Evolutionary conservation across 2,888 invertebrate species (phyloP).

Genomic region (Slavum lentiscoides): DNA sequence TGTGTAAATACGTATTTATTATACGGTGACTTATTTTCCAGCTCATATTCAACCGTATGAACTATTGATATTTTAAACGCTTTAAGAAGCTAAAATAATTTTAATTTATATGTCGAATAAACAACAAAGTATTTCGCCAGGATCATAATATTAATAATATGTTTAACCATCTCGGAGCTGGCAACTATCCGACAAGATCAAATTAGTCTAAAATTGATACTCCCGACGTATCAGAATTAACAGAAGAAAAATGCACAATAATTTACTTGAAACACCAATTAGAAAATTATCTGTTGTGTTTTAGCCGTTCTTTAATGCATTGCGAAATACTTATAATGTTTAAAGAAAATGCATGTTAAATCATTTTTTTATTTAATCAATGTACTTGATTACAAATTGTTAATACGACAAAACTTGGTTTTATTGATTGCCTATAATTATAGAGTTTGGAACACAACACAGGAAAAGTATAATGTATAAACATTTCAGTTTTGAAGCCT

Average conservation of each 20-base stretch:
- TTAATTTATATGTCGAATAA: constrained; percentile 18
- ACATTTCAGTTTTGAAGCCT: constrained; percentile 35
- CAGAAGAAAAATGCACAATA: constrained; percentile 12
- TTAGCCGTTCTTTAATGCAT: not conserved
- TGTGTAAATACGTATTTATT: too few species aligned
- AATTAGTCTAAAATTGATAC: constrained; percentile 32
- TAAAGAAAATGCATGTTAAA: not conserved
- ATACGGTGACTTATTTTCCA: too few species aligned
- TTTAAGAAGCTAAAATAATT: not conserved
- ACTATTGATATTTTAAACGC: not conserved
- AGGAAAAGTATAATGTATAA: constrained; percentile 11
- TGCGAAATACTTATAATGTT: not conserved
- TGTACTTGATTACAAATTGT: not conserved
- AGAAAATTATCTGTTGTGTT: not conserved
- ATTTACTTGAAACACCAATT: not conserved
- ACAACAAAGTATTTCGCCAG: not conserved
- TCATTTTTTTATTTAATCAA: constrained; percentile 11
- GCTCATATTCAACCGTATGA: not conserved
- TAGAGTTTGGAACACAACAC: not conserved
- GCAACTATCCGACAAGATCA: constrained; percentile 9
- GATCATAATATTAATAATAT: too few species aligned
- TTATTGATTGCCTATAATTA: constrained; percentile 22
- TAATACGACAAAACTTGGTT: not conserved
- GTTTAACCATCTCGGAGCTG: not conserved
- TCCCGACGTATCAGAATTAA: constrained; percentile 1